A percentile compares a stretch with the other conserved stretches of the same genome.
Conservation (phyloP, 2,888 invertebrate genomes). For the Blastobasis lacticolella region DNA sequence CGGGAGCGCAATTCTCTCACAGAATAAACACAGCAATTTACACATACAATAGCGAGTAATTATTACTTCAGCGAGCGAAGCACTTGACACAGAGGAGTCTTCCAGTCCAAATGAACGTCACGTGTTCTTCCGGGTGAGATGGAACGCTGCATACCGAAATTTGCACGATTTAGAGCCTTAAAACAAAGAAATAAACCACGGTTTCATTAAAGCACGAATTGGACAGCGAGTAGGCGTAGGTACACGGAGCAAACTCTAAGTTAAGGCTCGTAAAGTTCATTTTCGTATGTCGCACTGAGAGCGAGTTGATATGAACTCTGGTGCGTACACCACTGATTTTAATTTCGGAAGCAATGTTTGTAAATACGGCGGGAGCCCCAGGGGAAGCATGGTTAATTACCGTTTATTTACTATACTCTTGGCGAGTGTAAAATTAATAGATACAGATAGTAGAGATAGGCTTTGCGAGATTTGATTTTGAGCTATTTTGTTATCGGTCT, state of each 20-base stretch:
- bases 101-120: slow-evolving; percentile 18
- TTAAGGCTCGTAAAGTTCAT: slow-evolving; percentile 12
- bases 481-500: background rate
- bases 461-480: slow-evolving; percentile 15
- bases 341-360: slow-evolving; percentile 22
- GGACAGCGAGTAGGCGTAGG: background rate
- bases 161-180: slow-evolving; percentile 7
- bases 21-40: background rate
- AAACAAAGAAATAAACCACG: slow-evolving; percentile 7
- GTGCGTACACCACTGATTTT: slow-evolving; percentile 13
- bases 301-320: slow-evolving; percentile 15
- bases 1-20: no score
- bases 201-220: slow-evolving; percentile 4
- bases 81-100: slow-evolving; percentile 18
- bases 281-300: slow-evolving; percentile 12
- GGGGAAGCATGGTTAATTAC: slow-evolving; percentile 14
- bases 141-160: slow-evolving; percentile 10
- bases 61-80: slow-evolving; percentile 24
- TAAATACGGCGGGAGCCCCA: slow-evolving; percentile 5
- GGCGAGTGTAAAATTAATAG: slow-evolving; percentile 19
- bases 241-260: slow-evolving; percentile 11
- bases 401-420: slow-evolving; percentile 21
- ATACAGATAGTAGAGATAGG: slow-evolving; percentile 14
- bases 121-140: slow-evolving; percentile 19
- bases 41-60: slow-evolving; percentile 28